Evolutionary conservation across 2,113 vertebrate genomes (phyloP), one percentile per base, ranked within the genome.

Genomic region (Oncorhynchus kisutch): DNA sequence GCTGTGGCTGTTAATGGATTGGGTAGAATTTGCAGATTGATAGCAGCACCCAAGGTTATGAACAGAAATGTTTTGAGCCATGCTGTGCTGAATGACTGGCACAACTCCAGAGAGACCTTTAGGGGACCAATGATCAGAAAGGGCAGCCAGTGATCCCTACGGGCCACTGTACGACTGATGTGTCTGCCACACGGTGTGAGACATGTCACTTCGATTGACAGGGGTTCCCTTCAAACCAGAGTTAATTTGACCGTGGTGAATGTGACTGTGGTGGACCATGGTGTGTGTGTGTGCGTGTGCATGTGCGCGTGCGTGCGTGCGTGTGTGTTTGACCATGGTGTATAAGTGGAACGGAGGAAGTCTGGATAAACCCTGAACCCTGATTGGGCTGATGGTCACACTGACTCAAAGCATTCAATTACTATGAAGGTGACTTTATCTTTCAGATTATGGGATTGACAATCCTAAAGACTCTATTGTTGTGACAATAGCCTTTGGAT

Each of bases 401-500:
- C 70, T 60, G 24, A 14, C 24, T 34, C 78, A 78, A 71, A 76
- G 73, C 73, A 39, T 24, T 45, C 71, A 79, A 77, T 84, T 72
- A 71, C 39, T n/a, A 18, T 66, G 65, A 71, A 77, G 77, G 83
- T 81, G 77, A 73, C 71, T 76, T 76, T 57, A 66, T 70, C 71
- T 73, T 77, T 14, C 13, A 22, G 51, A 45, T n/a, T 16, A 16
- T 11, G 39, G 39, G 9, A 20, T 25, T 68, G 12, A n/a, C 34
- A 25, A 45, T 45, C 2, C 39, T 11, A 1, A 45, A 45, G 39
- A 45, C 39, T 45, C 39, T 9, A 45, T 45, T 45, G 9, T 9
- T 45, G 9, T 45, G 8, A 45, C 11, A 45, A 12, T 45, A 45
- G 39, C 39, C 39, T 45, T 3, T 45, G 9, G 2, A 45, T 45